These are phyloP conservation scores for Zaprionus nigranus DNA, from an alignment of 1,140 invertebrate genomes.

Conservation along the genomic window DNA sequence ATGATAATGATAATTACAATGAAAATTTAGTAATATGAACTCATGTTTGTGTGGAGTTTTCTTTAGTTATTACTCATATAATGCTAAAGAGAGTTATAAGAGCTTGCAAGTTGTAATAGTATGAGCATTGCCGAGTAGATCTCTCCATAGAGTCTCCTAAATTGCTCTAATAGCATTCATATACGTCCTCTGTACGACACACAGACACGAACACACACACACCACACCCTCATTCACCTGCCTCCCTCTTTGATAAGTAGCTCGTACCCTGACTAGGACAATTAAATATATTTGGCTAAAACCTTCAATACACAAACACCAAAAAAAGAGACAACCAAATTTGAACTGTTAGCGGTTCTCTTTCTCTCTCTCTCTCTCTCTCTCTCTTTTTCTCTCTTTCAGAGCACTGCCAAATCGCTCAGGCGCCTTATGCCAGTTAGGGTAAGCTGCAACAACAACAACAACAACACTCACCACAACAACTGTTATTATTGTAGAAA, in stretches of 20 bases:
- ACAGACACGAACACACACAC: conserved; percentile 7
- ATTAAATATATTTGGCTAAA: conserved; percentile 68
- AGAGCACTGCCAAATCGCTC: conserved; percentile 77
- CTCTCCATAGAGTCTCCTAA: background rate
- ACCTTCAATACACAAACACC: conserved; percentile 29
- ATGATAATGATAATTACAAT: conserved; percentile 1
- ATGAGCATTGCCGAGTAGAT: too few relatives aligned
- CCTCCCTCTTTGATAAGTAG: conserved; percentile 39
- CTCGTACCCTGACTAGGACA: conserved; percentile 45
- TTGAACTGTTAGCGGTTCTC: conserved; percentile 70
- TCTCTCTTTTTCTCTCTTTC: conserved; percentile 74
- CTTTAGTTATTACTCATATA: background rate
- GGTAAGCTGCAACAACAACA: conserved; percentile 77
- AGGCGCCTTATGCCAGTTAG: conserved; percentile 82
- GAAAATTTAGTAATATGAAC: background rate
- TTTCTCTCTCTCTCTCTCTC: conserved; percentile 50
- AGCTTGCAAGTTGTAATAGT: background rate
- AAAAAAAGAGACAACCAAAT: conserved; percentile 55
- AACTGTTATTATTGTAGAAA: conserved; percentile 39
- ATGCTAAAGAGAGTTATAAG: background rate
- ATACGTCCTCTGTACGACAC: background rate
- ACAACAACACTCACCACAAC: conserved; percentile 41
- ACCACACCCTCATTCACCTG: conserved; percentile 10
- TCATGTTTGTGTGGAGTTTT: background rate
- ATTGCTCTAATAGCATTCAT: background rate